Evolutionary conservation across 2,797 vertebrate genomes (phyloP).

Genomic region (Gymnoscopelus microlampas): DNA sequence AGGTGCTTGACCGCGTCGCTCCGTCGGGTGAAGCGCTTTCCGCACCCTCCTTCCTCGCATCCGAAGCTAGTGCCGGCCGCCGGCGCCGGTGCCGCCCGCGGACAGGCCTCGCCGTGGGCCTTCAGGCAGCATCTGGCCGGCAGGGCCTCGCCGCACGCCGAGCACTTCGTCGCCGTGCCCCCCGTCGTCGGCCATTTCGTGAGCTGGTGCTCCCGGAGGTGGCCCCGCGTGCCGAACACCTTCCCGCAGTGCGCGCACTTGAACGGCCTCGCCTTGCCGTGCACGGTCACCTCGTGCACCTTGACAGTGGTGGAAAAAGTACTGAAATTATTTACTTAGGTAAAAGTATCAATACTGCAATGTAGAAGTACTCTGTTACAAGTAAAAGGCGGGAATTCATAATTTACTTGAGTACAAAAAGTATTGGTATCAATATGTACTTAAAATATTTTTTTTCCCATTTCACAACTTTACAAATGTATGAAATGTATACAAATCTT

Average conservation of each 20-base stretch:
- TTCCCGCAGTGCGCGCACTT: slow-evolving; percentile 52
- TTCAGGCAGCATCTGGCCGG: slow-evolving; percentile 33
- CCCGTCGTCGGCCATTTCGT: not conserved
- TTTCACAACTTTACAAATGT: too few species aligned
- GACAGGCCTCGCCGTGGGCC: slow-evolving; percentile 21
- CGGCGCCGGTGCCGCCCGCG: not conserved
- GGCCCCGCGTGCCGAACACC: slow-evolving; percentile 42
- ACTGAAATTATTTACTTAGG: too few species aligned
- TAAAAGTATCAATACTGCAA: too few species aligned
- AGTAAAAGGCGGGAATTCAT: too few species aligned
- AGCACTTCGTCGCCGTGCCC: not conserved
- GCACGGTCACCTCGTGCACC: slow-evolving; percentile 45
- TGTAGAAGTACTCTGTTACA: too few species aligned
- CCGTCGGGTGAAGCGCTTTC: slow-evolving; percentile 44
- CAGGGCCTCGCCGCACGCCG: slow-evolving; percentile 23
- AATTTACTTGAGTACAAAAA: too few species aligned
- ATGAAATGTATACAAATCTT: too few species aligned
- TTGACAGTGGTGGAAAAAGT: not conserved
- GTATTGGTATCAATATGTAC: too few species aligned
- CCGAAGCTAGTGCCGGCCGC: too few species aligned
- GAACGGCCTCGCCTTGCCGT: slow-evolving; percentile 29
- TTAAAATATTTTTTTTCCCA: too few species aligned
- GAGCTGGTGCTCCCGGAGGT: slow-evolving; percentile 44
- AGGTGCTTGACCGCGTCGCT: slow-evolving; percentile 37
- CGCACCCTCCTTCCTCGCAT: slow-evolving; percentile 23